A percentile compares a stretch with the other conserved stretches of the same genome.
Conservation (phyloP, 92 coral and sea anemone genomes). For the Blastomussa wellsi region DNA sequence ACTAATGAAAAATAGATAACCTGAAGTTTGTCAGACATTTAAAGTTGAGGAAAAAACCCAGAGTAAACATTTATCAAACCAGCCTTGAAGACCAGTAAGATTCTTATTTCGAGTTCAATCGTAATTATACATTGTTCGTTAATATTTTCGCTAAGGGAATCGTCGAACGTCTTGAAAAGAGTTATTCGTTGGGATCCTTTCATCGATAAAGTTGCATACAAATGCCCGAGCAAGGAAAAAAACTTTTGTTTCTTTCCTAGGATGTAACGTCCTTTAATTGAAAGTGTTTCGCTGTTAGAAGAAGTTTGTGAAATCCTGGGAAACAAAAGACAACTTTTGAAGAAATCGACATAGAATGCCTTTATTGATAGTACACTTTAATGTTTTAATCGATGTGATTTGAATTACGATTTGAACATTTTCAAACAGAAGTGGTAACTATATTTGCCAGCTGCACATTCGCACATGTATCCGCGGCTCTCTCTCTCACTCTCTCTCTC, state of each 20-base stretch:
- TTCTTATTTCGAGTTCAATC: background rate
- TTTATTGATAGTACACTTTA: background rate
- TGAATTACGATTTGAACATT: background rate
- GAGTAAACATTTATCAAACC: background rate
- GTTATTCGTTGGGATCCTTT: background rate
- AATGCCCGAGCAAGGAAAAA: background rate
- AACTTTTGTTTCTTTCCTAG: background rate
- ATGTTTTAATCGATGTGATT: background rate
- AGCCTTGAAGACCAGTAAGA: background rate
- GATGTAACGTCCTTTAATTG: background rate
- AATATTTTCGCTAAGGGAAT: background rate
- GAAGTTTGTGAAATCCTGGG: background rate
- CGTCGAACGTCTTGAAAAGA: background rate
- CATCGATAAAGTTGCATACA: too few species aligned
- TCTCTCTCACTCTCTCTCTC: too few species aligned
- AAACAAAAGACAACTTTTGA: background rate
- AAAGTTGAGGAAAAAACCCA: background rate
- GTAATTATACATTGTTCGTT: background rate
- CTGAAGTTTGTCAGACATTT: background rate
- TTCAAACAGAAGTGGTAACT: background rate
- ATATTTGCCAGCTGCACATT: background rate
- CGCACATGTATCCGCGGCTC: too few species aligned
- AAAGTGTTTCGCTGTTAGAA: background rate
- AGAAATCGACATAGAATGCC: background rate
- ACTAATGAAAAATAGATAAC: background rate